Conservation (phyloP, 2,113 vertebrate genomes). For the Neogale vison region DNA sequence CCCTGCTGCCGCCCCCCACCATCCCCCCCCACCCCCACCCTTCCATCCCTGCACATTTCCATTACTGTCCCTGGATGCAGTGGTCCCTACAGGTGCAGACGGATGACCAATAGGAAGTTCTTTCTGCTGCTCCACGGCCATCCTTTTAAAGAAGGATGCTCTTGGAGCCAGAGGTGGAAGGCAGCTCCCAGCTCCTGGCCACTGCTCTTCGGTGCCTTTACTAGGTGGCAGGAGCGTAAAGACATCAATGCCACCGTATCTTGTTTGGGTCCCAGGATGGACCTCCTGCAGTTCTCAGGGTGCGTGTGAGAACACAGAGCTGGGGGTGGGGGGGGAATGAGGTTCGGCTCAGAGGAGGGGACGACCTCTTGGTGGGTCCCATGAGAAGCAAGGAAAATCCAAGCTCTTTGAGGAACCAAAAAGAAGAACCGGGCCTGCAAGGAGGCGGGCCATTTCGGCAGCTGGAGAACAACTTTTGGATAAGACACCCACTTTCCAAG, state of each 20-base stretch:
- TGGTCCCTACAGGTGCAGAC: not conserved
- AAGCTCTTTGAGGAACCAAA: not conserved
- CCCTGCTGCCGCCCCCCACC: rapidly evolving
- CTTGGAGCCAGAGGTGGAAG: not conserved
- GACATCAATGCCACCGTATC: rapidly evolving
- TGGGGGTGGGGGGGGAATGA: rapidly evolving
- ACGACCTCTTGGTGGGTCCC: not conserved
- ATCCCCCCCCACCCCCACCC: not conserved
- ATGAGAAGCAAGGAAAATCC: not conserved
- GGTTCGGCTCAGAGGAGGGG: not conserved
- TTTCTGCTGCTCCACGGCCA: not conserved
- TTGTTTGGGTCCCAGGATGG: not conserved
- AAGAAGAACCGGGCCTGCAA: no score
- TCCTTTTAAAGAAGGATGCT: not conserved
- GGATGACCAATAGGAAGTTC: not conserved
- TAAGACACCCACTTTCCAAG: not conserved
- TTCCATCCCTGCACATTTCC: not conserved
- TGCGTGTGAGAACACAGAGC: no score
- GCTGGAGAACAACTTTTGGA: not conserved
- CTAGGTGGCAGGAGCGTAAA: rapidly evolving
- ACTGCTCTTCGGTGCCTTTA: rapidly evolving
- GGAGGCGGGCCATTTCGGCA: not conserved
- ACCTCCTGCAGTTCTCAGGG: rapidly evolving
- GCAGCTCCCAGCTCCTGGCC: not conserved
- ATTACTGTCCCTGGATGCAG: not conserved